These are phyloP conservation scores for Tipula confusa DNA, from an alignment of 2,888 invertebrate species.

Conservation along the genomic window DNA sequence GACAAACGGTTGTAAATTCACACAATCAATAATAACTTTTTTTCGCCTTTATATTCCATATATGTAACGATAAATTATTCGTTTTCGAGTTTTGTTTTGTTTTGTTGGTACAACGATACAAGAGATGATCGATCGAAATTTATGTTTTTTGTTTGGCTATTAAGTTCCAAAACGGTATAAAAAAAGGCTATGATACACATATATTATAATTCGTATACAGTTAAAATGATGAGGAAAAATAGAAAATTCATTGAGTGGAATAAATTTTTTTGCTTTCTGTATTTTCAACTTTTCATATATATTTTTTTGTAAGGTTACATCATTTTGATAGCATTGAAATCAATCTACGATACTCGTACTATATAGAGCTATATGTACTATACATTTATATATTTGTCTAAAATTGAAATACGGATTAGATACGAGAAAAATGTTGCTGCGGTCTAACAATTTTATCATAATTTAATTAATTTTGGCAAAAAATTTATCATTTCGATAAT, in stretches of 20 bases:
- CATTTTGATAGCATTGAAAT: not conserved
- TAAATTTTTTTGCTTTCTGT: not conserved
- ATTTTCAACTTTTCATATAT: not conserved
- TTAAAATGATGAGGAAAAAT: not conserved
- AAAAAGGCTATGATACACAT: not conserved
- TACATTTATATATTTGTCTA: not conserved
- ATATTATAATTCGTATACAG: not conserved
- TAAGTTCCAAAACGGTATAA: not conserved
- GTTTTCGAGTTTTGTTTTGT: not conserved
- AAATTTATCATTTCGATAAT: no score
- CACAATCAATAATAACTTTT: not conserved
- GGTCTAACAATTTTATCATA: not conserved
- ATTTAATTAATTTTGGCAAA: not conserved
- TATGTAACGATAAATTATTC: not conserved
- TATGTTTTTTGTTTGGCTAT: not conserved
- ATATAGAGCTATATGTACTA: no score
- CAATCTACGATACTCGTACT: no score
- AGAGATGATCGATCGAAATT: constrained; percentile 12
- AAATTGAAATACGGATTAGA: not conserved
- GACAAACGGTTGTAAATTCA: not conserved
- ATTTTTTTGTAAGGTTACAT: not conserved
- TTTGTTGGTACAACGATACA: not conserved
- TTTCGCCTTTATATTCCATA: not conserved
- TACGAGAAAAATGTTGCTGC: not conserved
- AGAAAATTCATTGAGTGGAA: not conserved